A percentile compares a stretch with the other conserved stretches of the same genome.
These are phyloP conservation scores for Brachirus orientalis DNA, from an alignment of 2,113 vertebrate genomes.

Conservation along the genomic window DNA sequence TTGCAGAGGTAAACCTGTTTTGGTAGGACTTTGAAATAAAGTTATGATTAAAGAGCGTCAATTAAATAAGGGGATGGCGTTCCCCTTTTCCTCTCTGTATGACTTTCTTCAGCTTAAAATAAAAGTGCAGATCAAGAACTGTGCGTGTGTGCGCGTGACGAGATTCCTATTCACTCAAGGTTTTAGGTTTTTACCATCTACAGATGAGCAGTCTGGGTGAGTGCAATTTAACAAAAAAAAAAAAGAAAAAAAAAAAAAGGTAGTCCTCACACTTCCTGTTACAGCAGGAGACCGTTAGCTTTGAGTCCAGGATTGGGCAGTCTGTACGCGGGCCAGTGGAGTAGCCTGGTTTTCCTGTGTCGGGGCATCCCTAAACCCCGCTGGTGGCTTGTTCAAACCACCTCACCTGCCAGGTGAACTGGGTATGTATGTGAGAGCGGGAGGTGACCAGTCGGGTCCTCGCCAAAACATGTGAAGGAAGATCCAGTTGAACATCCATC, in stretches of 20 bases:
- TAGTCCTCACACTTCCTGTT: neutral
- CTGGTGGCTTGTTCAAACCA: conserved; percentile 51
- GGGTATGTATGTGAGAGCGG: conserved; percentile 5
- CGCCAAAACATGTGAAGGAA: conserved; percentile 32
- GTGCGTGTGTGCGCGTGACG: too few relatives aligned
- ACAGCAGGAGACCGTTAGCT: neutral
- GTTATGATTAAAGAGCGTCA: neutral
- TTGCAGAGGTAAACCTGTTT: conserved; percentile 39
- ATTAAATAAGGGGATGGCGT: neutral
- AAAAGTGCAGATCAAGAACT: conserved; percentile 10
- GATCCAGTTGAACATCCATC: conserved; percentile 57
- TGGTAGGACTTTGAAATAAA: neutral
- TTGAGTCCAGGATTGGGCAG: conserved; percentile 59
- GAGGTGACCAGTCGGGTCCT: neutral
- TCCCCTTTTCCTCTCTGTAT: neutral
- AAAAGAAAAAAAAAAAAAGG: conserved; percentile 30
- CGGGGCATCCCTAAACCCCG: conserved; percentile 66
- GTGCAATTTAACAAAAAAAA: neutral
- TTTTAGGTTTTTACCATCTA: neutral
- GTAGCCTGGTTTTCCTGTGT: conserved; percentile 67
- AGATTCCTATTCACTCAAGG: too few relatives aligned
- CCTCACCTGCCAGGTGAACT: conserved; percentile 47
- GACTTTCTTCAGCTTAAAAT: neutral
- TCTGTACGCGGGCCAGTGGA: conserved; percentile 56
- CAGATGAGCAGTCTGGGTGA: conserved; percentile 5